A percentile compares a stretch with the other conserved stretches of the same genome.
These are phyloP conservation scores for Meloidogyne exigua DNA, from an alignment of 1,140 invertebrate genomes.

Conservation along the genomic window DNA sequence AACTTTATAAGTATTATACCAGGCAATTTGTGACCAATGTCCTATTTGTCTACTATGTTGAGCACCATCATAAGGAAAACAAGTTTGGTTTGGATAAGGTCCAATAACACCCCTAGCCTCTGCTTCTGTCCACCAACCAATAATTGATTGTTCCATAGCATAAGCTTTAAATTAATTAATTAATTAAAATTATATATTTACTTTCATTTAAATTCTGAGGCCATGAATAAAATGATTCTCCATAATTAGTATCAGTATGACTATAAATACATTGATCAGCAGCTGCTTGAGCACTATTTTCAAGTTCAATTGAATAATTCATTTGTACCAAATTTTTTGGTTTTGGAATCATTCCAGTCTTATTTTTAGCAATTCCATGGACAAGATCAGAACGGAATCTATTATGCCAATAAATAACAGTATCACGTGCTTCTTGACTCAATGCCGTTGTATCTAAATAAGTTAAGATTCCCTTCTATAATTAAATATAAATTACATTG, in stretches of 20 bases:
- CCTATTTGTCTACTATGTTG: constrained; percentile 14
- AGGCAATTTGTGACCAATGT: constrained; percentile 21
- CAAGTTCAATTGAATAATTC: neutral
- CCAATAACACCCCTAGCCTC: neutral
- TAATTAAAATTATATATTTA: neutral
- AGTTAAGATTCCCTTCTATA: too few relatives aligned
- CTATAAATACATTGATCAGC: constrained; percentile 8
- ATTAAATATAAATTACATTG: too few relatives aligned
- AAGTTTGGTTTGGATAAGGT: constrained; percentile 10
- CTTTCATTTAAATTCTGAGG: neutral
- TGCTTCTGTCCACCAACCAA: constrained; percentile 16
- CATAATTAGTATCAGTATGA: neutral
- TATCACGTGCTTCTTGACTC: neutral
- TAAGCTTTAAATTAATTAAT: neutral
- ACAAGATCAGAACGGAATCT: neutral
- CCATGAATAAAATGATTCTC: neutral
- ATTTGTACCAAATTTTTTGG: neutral
- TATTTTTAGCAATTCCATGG: constrained; percentile 6
- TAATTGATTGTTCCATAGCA: neutral
- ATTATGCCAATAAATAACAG: constrained; percentile 6
- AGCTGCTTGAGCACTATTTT: neutral
- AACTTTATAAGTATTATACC: constrained; percentile 2
- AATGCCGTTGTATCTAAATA: neutral
- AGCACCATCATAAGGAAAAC: neutral
- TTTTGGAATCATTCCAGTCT: neutral